These are phyloP conservation scores for Rhopalosiphum maidis DNA, from an alignment of 1,140 invertebrate species.

Conservation along the genomic window DNA sequence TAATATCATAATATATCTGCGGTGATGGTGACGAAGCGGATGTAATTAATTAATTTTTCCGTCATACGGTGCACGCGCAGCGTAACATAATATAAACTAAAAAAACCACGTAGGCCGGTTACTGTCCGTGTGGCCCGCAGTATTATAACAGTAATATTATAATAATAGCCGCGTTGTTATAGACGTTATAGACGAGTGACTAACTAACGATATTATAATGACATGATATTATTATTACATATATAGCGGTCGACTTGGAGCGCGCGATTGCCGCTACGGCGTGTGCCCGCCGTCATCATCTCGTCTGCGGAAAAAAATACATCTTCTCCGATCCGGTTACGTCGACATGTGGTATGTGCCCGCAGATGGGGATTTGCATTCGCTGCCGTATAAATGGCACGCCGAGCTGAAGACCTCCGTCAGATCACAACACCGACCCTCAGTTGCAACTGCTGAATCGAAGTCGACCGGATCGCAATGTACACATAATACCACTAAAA, in stretches of 20 bases:
- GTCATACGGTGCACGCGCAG: neutral
- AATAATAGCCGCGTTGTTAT: neutral
- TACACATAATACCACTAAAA: neutral
- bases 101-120: neutral
- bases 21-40: neutral
- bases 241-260: neutral
- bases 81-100: neutral
- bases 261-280: neutral
- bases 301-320: neutral
- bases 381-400: neutral
- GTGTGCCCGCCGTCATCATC: neutral
- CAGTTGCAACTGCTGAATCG: neutral
- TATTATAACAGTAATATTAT: too few relatives aligned
- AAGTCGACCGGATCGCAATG: neutral
- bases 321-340: neutral
- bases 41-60: conserved; percentile 7
- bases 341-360: neutral
- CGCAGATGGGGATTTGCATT: neutral
- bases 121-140: too few relatives aligned
- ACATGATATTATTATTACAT: neutral
- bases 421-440: neutral
- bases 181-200: neutral
- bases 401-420: neutral
- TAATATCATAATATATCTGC: neutral
- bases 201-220: neutral